Base-by-base conservation (phyloP, 2,888 invertebrate species). In the Agonopterix subpropinquella region DNA sequence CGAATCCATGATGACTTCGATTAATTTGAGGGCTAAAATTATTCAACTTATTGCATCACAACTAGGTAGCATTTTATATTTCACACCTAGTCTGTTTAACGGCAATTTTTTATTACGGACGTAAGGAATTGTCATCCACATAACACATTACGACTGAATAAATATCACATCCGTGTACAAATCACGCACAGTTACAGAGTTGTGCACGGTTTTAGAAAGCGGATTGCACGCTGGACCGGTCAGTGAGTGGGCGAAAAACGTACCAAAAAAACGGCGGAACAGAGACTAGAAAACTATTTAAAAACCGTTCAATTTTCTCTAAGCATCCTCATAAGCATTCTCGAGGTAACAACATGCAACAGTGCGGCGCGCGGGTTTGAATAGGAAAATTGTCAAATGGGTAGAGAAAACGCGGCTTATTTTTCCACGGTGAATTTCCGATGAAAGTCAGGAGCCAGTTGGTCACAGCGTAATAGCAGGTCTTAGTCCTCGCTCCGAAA, bases 181-280 rank as follows among this genome's bases (percentile, higher is more conserved):
- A 73, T 69, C 85, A 84, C 83, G 82, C 84, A 77, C 69, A 61
- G 56, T 55, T 50, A 55, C 54, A 52, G 65, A 59, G 61, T 65
- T 65, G 65, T 65, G 70, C 69, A 64, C 66, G 67, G 71, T 70
- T 80, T 70, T 87, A 86, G 87, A 87, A 87, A 87, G 87, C 84
- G 78, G 75, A 69, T 65, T 65, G 77, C 77, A 65, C 70, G 76
- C 71, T 70, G 73, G 76, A 80, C 79, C 76, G 77, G 76, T 72
- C 77, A 70, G 64, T 54, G 65, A 67, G 67, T 60, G 59, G 61
- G 63, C 66, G 64, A 70, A 78, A 80, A 78, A 67, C 65, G 55
- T 59, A 50, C 56, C 55, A 52, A 69, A 70, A 73, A 80, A 79
- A 73, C 53, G 35, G 7, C 56, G 56, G 56, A 63, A 56, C 47